These are phyloP conservation scores for Pangasius larnaudii DNA, from an alignment of 2,797 vertebrate species.

Conservation along the genomic window DNA sequence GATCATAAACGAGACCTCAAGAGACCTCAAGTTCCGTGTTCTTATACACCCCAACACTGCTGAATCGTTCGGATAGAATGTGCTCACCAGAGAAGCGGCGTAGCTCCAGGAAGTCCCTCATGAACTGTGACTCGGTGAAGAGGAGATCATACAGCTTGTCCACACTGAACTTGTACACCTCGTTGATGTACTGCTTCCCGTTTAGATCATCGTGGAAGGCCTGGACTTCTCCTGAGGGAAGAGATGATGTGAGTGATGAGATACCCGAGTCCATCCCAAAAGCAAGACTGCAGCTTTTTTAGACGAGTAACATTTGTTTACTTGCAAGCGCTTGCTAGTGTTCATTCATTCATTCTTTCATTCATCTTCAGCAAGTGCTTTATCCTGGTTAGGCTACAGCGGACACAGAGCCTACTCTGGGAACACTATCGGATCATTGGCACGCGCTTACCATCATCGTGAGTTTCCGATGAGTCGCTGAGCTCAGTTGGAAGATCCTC, in stretches of 20 bases:
- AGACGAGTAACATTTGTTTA: neutral
- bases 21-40: neutral
- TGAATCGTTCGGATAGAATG: neutral
- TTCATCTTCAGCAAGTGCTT: neutral
- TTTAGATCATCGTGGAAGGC: constrained; percentile 94
- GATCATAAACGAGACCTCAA: neutral
- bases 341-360: neutral
- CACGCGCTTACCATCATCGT: constrained; percentile 85
- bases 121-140: constrained; percentile 95
- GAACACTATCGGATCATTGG: neutral
- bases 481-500: constrained; percentile 98
- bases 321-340: too few relatives aligned
- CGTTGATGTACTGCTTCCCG: constrained; percentile 92
- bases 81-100: constrained; percentile 88
- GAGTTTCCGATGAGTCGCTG: constrained; percentile 97
- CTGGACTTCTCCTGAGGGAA: constrained; percentile 87
- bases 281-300: neutral
- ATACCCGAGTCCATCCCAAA: neutral
- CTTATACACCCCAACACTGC: too few relatives aligned
- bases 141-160: constrained; percentile 95
- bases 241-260: neutral
- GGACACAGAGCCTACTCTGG: neutral
- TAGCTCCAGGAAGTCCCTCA: constrained; percentile 95
- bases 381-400: neutral
- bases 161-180: constrained; percentile 94